Percentiles rank a stretch among this genome's conserved stretches.
Evolutionary conservation across 2,797 vertebrate genomes (phyloP).

Genomic region (Morus bassanus): DNA sequence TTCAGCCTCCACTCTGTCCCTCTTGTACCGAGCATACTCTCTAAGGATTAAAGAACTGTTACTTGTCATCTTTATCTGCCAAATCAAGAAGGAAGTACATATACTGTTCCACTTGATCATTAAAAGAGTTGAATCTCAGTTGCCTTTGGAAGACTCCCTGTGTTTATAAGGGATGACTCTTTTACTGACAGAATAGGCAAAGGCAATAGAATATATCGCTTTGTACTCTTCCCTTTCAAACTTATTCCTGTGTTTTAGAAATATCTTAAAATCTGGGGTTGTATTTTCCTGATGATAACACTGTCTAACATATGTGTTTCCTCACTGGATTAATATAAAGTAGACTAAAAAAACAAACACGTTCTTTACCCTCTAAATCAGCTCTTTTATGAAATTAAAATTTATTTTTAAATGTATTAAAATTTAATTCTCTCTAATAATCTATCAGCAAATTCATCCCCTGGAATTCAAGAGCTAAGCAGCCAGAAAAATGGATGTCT

Average conservation of each 20-base stretch:
- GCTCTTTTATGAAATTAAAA: background rate
- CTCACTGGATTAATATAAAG: background rate
- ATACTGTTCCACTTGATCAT: background rate
- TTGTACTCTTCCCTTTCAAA: background rate
- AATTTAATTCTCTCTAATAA: background rate
- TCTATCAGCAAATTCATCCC: background rate
- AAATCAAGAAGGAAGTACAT: slow-evolving; percentile 39
- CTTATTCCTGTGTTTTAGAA: background rate
- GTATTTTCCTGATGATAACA: background rate
- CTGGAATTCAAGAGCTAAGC: background rate
- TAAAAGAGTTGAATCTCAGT: slow-evolving; percentile 26
- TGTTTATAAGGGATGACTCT: background rate
- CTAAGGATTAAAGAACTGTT: slow-evolving; percentile 31
- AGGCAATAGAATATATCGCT: background rate
- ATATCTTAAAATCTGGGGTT: background rate
- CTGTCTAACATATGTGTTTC: background rate
- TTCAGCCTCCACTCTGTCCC: background rate
- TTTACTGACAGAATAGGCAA: background rate
- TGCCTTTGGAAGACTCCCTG: background rate
- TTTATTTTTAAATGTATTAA: background rate
- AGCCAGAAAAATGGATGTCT: background rate
- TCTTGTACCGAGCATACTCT: background rate
- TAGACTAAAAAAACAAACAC: background rate
- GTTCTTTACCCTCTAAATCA: background rate
- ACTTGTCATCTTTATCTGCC: slow-evolving; percentile 39